Evolutionary conservation across 2,113 vertebrate species (phyloP).

Genomic region (Fulmarus glacialis): DNA sequence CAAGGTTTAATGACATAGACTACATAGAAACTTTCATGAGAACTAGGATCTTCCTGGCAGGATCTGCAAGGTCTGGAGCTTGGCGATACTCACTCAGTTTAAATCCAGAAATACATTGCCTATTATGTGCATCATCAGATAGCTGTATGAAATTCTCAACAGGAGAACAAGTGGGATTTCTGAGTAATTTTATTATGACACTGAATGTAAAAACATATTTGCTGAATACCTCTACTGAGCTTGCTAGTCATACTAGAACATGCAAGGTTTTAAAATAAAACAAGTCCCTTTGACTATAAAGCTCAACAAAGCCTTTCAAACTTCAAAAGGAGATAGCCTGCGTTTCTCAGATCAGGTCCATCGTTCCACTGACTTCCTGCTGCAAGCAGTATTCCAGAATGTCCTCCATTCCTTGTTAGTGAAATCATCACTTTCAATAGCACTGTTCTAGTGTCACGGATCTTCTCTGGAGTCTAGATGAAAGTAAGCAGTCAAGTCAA

Average conservation of each 20-base stretch:
- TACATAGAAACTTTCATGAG: neutral
- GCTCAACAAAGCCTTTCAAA: neutral
- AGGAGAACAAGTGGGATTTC: neutral
- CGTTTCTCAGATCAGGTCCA: neutral
- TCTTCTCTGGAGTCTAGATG: neutral
- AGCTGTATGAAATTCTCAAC: neutral
- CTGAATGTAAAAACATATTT: neutral
- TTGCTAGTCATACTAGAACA: neutral
- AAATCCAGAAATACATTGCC: neutral
- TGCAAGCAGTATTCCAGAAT: neutral
- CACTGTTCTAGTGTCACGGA: rapidly evolving
- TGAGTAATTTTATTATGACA: neutral
- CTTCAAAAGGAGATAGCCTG: neutral
- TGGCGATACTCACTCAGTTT: neutral
- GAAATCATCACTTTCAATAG: neutral
- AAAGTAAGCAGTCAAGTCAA: neutral
- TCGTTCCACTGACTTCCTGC: neutral
- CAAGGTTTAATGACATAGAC: neutral
- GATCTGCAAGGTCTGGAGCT: neutral
- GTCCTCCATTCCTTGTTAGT: neutral
- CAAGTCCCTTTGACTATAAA: neutral
- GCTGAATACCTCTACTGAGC: neutral
- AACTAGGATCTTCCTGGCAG: neutral
- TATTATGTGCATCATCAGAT: neutral
- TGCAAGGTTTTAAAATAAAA: neutral